phyloP scores from a whole-genome alignment of 2,888 invertebrate genomes.

The Miltochrista miniata region DNA sequence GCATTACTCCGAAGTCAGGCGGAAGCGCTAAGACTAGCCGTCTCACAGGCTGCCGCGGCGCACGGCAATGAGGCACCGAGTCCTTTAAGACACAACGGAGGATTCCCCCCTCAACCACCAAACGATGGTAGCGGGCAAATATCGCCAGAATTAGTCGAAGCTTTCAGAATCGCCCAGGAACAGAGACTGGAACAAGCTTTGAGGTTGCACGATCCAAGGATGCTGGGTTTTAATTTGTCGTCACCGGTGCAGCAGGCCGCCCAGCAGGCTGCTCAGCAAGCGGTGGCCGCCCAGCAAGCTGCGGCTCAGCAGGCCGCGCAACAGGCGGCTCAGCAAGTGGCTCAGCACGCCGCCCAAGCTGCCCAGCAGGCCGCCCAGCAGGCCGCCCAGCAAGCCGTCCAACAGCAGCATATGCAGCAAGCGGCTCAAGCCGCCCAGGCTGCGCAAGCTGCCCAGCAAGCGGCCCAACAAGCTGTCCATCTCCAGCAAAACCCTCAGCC shows the following conservation, averaged over 20 bases:
- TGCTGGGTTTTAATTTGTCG: conserved; percentile 89
- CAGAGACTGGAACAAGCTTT: conserved; percentile 93
- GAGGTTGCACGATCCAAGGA: conserved; percentile 91
- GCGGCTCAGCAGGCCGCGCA: conserved; percentile 55
- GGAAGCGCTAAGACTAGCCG: conserved; percentile 92
- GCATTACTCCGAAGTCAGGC: conserved; percentile 93
- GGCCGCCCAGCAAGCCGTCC: conserved; percentile 47
- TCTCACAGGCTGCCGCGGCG: conserved; percentile 87
- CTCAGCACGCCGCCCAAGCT: conserved; percentile 56
- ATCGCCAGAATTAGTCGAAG: conserved; percentile 88
- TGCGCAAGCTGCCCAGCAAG: conserved; percentile 69
- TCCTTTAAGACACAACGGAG: conserved; percentile 77
- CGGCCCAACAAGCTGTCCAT: conserved; percentile 81
- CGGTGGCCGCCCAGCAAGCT: conserved; percentile 37
- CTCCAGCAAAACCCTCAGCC: conserved; percentile 84
- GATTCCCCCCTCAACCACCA: conserved; percentile 69
- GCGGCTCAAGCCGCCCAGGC: conserved; percentile 56
- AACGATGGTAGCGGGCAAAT: conserved; percentile 81
- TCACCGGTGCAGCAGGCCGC: conserved; percentile 74
- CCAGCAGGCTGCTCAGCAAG: conserved; percentile 64
- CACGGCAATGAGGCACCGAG: conserved; percentile 71
- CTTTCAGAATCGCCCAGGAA: conserved; percentile 88
- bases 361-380: conserved; percentile 45
- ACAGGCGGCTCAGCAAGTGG: conserved; percentile 60
- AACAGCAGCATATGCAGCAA: conserved; percentile 71